phyloP scores from a whole-genome alignment of 2,797 vertebrate species.

The Hybognathus amarus region DNA sequence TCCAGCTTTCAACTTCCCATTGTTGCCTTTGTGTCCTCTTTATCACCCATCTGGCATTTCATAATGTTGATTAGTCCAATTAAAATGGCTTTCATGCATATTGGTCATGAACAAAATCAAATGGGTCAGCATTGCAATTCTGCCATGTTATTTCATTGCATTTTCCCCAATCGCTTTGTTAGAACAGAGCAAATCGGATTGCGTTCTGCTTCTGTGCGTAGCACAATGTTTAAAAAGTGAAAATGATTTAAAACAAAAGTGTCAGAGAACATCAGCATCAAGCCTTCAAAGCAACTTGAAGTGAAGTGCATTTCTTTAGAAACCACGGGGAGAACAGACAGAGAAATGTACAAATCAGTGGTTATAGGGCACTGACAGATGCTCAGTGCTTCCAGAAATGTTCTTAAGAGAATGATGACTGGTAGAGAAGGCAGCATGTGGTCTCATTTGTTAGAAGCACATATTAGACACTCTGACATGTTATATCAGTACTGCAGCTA shows the following conservation, averaged over 20 bases:
- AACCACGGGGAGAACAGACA: conserved; percentile 29
- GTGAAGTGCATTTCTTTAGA: conserved; percentile 34
- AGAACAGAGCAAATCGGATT: conserved; percentile 9
- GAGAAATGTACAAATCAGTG: conserved; percentile 12
- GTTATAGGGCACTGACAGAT: conserved; percentile 31
- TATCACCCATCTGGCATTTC: background rate
- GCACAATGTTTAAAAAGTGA: conserved; percentile 33
- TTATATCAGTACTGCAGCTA: conserved; percentile 25
- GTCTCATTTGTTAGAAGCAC: conserved; percentile 1
- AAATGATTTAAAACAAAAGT: conserved; percentile 36
- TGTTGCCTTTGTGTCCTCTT: conserved; percentile 24
- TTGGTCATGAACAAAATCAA: background rate
- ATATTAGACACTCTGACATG: conserved; percentile 9
- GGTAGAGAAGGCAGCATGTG: conserved; percentile 9
- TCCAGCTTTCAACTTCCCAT: background rate
- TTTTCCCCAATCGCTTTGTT: conserved; percentile 9
- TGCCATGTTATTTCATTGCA: background rate
- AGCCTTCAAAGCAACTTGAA: conserved; percentile 36
- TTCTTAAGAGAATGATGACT: conserved; percentile 38
- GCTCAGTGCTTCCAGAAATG: conserved; percentile 25
- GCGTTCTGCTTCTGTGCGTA: conserved; percentile 2
- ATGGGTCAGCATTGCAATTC: background rate
- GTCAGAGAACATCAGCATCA: conserved; percentile 45
- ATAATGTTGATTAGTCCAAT: conserved; percentile 12
- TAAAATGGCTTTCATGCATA: conserved; percentile 1